Percentiles rank a stretch among this genome's conserved stretches.
phyloP scores from a whole-genome alignment of 2,797 vertebrate genomes.

The Sebastes hubbsi region DNA sequence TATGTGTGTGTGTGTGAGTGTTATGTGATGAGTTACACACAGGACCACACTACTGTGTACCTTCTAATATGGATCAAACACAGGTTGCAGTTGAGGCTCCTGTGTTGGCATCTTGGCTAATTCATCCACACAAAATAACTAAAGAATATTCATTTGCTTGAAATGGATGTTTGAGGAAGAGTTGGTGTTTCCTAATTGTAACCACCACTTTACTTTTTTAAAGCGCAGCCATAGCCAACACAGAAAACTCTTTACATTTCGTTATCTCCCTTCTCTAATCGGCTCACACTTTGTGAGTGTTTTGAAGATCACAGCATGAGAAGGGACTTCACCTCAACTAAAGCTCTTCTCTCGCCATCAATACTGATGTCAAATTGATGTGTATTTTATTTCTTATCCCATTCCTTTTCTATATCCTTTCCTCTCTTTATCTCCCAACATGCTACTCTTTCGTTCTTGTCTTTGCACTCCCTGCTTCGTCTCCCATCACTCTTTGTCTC shows the following conservation, averaged over 20 bases:
- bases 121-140: background rate
- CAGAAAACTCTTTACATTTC: slow-evolving; percentile 51
- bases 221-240: slow-evolving; percentile 35
- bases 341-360: slow-evolving; percentile 47
- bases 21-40: slow-evolving; percentile 25
- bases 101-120: slow-evolving; percentile 61
- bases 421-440: background rate
- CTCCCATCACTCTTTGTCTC: background rate
- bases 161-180: background rate
- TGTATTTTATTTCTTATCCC: background rate
- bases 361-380: slow-evolving; percentile 18
- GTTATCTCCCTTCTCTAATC: slow-evolving; percentile 23
- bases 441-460: background rate
- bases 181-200: background rate
- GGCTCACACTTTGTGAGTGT: slow-evolving; percentile 55
- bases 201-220: background rate
- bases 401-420: background rate
- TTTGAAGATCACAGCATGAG: slow-evolving; percentile 77
- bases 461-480: background rate
- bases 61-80: slow-evolving; percentile 28
- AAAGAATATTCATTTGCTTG: background rate
- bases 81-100: slow-evolving; percentile 46
- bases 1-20: slow-evolving; percentile 16
- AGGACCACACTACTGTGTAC: slow-evolving; percentile 1
- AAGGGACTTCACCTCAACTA: slow-evolving; percentile 57